phyloP scores from a whole-genome alignment of 2,797 vertebrate species.

The Otus scops region DNA sequence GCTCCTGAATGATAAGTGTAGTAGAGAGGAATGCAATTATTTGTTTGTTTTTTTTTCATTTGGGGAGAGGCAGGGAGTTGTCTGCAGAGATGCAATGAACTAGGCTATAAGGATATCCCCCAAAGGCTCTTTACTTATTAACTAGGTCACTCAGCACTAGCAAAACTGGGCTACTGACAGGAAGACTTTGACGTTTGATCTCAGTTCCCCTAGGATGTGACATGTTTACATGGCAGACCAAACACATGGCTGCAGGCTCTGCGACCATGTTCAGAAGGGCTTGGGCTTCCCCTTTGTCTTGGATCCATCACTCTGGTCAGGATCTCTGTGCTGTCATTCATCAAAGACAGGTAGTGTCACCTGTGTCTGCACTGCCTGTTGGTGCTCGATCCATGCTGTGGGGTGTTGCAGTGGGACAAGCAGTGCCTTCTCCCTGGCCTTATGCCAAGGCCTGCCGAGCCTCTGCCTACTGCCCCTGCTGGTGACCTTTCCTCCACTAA shows the following conservation, averaged over 20 bases:
- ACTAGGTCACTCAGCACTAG: background rate
- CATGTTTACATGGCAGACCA: background rate
- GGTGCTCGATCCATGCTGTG: background rate
- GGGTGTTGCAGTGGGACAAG: background rate
- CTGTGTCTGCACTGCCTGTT: background rate
- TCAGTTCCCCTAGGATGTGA: background rate
- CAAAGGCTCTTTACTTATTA: background rate
- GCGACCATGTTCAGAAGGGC: fast-evolving
- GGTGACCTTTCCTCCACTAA: background rate
- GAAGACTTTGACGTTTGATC: background rate
- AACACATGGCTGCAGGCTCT: background rate
- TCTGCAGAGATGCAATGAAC: background rate
- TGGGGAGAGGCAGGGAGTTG: background rate
- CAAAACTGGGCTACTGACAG: background rate
- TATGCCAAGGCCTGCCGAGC: fast-evolving
- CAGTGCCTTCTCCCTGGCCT: fast-evolving
- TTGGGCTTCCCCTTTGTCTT: background rate
- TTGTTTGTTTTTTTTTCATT: background rate
- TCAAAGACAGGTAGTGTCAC: too few species aligned
- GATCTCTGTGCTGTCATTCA: background rate
- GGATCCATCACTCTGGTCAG: background rate
- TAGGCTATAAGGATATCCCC: background rate
- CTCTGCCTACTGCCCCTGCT: background rate
- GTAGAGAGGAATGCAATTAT: background rate
- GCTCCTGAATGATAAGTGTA: background rate